phyloP scores from a whole-genome alignment of 1,140 invertebrate genomes.

The Bombus ignitus region DNA sequence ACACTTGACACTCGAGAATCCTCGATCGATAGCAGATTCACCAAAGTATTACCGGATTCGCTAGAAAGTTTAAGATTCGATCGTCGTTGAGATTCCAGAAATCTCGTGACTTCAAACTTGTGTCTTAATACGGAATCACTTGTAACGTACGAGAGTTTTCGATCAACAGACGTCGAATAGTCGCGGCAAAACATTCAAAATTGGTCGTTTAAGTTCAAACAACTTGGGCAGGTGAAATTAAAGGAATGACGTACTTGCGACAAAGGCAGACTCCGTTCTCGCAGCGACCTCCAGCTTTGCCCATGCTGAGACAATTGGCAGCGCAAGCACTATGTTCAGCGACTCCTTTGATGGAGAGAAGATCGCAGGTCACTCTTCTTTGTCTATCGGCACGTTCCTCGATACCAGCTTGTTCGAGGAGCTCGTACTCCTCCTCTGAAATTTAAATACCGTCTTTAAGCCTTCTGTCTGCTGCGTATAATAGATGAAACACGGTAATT shows the following conservation, averaged over 20 bases:
- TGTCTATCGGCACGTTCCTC: conserved; percentile 62
- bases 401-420: not conserved
- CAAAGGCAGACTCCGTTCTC: conserved; percentile 57
- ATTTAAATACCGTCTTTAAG: not conserved
- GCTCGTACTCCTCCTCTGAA: conserved; percentile 5
- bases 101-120: no score
- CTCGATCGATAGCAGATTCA: not conserved
- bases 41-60: not conserved
- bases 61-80: not conserved
- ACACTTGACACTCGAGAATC: not conserved
- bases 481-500: not conserved
- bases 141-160: no score
- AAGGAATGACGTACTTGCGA: conserved; percentile 59
- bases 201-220: no score
- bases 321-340: conserved; percentile 69
- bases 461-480: not conserved
- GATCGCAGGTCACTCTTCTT: conserved; percentile 71
- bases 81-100: not conserved
- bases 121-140: no score
- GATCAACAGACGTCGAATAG: no score
- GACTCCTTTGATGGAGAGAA: conserved; percentile 62
- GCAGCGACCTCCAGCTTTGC: conserved; percentile 68
- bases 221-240: not conserved
- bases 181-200: no score
- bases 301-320: conserved; percentile 71